A percentile compares a stretch with the other conserved stretches of the same genome.
These are phyloP conservation scores for Eulemur macaco DNA, from an alignment of 2,113 vertebrate genomes.

Conservation along the genomic window DNA sequence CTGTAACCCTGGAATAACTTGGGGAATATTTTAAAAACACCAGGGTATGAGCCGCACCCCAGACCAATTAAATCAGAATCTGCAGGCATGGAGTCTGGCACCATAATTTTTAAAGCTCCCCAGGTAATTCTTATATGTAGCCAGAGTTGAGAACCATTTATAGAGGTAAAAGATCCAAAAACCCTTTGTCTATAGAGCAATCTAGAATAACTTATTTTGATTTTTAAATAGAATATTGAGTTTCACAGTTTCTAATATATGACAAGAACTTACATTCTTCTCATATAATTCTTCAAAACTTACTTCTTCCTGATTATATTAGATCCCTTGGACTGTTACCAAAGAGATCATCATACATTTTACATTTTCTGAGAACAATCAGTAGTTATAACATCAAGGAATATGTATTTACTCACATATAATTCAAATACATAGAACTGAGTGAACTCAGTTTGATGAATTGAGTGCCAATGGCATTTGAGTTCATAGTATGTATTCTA, in stretches of 20 bases:
- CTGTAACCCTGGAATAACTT: background rate
- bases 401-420: background rate
- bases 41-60: background rate
- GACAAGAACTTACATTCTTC: background rate
- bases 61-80: constrained; percentile 41
- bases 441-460: background rate
- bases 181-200: background rate
- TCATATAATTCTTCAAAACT: background rate
- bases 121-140: background rate
- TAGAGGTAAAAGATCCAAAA: background rate
- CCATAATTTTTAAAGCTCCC: background rate
- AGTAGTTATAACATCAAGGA: background rate
- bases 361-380: background rate
- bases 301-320: background rate
- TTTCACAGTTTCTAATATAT: background rate
- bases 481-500: background rate
- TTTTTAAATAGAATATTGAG: background rate
- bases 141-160: background rate
- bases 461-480: background rate
- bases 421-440: background rate
- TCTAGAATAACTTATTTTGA: constrained; percentile 53
- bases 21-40: background rate
- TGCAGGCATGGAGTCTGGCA: background rate
- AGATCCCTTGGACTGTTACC: background rate
- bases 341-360: background rate